These are phyloP conservation scores for Chymomyza caudatula DNA, from an alignment of 2,888 invertebrate species.

Conservation along the genomic window DNA sequence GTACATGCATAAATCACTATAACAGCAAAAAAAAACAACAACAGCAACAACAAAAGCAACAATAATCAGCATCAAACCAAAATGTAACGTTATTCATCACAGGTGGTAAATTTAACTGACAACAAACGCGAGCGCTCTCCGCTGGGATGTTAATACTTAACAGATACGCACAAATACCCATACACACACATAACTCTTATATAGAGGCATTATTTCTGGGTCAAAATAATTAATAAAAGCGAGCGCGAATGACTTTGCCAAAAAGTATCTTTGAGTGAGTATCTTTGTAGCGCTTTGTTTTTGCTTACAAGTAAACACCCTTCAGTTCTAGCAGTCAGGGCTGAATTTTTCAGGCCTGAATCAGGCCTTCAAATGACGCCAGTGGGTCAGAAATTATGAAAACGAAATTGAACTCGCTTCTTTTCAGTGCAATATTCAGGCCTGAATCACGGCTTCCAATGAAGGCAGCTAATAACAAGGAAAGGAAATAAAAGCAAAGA, in stretches of 20 bases:
- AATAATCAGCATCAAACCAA: constrained; percentile 52
- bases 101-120: constrained; percentile 70
- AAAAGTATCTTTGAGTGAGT: constrained; percentile 26
- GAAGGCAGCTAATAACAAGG: too few relatives aligned
- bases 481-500: too few relatives aligned
- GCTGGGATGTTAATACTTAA: constrained; percentile 22
- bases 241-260: constrained; percentile 58
- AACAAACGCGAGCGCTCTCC: constrained; percentile 66
- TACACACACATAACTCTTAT: neutral
- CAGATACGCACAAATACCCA: neutral
- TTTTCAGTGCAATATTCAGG: too few relatives aligned
- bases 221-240: constrained; percentile 68
- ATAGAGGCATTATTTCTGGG: constrained; percentile 50
- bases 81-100: constrained; percentile 74
- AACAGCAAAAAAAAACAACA: constrained; percentile 31
- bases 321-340: too few relatives aligned
- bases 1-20: constrained; percentile 44
- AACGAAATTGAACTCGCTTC: too few relatives aligned
- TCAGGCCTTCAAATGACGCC: too few relatives aligned
- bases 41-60: constrained; percentile 12
- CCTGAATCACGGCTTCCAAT: too few relatives aligned
- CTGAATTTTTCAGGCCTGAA: too few relatives aligned
- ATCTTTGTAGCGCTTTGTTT: neutral
- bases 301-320: neutral
- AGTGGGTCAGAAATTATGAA: too few relatives aligned